phyloP scores from a whole-genome alignment of 2,888 invertebrate species.

The Caenorhabditis japonica region DNA sequence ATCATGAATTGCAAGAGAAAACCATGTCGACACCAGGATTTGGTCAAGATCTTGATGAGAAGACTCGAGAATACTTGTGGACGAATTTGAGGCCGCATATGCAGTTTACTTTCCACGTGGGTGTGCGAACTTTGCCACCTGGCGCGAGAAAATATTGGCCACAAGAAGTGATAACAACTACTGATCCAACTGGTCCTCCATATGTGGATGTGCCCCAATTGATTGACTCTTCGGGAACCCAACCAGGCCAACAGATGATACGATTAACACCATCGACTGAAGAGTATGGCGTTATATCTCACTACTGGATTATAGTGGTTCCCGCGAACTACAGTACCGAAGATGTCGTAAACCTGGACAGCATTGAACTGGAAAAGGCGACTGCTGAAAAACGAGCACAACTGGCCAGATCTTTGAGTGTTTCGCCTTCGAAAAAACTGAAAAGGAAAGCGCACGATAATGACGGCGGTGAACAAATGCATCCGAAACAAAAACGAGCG shows the following conservation, averaged over 20 bases:
- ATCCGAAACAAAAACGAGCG: slow-evolving; percentile 32
- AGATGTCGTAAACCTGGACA: slow-evolving; percentile 64
- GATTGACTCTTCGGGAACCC: slow-evolving; percentile 55
- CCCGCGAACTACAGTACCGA: slow-evolving; percentile 82
- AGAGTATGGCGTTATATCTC: slow-evolving; percentile 96
- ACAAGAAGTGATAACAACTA: slow-evolving; percentile 63
- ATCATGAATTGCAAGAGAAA: slow-evolving; percentile 69
- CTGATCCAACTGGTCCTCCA: slow-evolving; percentile 74
- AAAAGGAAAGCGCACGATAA: slow-evolving; percentile 26
- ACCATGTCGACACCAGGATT: slow-evolving; percentile 72
- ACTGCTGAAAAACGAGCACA: slow-evolving; percentile 56
- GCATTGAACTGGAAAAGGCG: slow-evolving; percentile 53
- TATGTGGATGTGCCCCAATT: slow-evolving; percentile 71
- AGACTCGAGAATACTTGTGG: slow-evolving; percentile 62
- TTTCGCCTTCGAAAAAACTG: slow-evolving; percentile 56
- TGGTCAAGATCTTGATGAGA: slow-evolving; percentile 62
- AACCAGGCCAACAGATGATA: slow-evolving; percentile 58
- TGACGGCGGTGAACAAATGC: slow-evolving; percentile 9
- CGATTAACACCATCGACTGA: slow-evolving; percentile 88
- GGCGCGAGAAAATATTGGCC: slow-evolving; percentile 72
- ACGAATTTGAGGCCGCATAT: slow-evolving; percentile 72
- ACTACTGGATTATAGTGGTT: slow-evolving; percentile 95
- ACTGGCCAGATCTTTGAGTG: slow-evolving; percentile 49
- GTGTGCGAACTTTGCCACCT: slow-evolving; percentile 65
- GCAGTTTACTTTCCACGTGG: slow-evolving; percentile 73